Conservation (phyloP, 2,888 invertebrate species). For the Clanis bilineata region DNA sequence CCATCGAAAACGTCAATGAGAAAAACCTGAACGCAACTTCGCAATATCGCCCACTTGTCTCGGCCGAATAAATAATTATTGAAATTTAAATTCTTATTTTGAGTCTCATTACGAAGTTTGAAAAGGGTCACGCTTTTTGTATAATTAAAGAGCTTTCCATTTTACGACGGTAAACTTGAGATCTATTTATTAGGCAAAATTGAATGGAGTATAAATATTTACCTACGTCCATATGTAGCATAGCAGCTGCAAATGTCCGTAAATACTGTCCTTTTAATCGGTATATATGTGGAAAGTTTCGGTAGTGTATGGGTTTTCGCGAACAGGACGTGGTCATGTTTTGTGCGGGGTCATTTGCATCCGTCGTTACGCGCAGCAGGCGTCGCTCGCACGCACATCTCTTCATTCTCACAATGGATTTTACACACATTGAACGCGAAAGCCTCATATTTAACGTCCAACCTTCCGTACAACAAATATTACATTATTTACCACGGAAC, state of each 20-base stretch:
- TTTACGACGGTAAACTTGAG: slow-evolving; percentile 40
- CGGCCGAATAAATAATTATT: slow-evolving; percentile 61
- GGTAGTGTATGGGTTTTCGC: slow-evolving; percentile 27
- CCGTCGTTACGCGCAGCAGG: slow-evolving; percentile 64
- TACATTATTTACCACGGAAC: slow-evolving; percentile 45
- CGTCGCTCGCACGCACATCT: slow-evolving; percentile 54
- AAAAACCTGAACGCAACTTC: slow-evolving; percentile 53
- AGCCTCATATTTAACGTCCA: slow-evolving; percentile 2
- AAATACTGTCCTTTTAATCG: slow-evolving; percentile 21
- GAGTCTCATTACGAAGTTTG: slow-evolving; percentile 55
- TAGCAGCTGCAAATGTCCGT: not conserved
- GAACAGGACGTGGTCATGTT: slow-evolving; percentile 50
- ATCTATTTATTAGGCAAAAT: slow-evolving; percentile 11
- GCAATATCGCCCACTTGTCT: slow-evolving; percentile 60
- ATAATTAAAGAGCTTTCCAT: slow-evolving; percentile 54
- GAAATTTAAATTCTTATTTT: slow-evolving; percentile 61
- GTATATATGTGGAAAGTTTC: slow-evolving; percentile 28
- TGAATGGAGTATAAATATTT: not conserved
- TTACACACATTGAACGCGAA: slow-evolving; percentile 38
- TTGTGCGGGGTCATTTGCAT: slow-evolving; percentile 59
- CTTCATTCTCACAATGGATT: slow-evolving; percentile 61
- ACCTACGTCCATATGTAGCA: not conserved
- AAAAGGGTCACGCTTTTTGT: slow-evolving; percentile 55
- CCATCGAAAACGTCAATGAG: slow-evolving; percentile 47
- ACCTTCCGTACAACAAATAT: slow-evolving; percentile 18